phyloP scores from a whole-genome alignment of 2,888 invertebrate genomes.

The Caenorhabditis parvicauda region DNA sequence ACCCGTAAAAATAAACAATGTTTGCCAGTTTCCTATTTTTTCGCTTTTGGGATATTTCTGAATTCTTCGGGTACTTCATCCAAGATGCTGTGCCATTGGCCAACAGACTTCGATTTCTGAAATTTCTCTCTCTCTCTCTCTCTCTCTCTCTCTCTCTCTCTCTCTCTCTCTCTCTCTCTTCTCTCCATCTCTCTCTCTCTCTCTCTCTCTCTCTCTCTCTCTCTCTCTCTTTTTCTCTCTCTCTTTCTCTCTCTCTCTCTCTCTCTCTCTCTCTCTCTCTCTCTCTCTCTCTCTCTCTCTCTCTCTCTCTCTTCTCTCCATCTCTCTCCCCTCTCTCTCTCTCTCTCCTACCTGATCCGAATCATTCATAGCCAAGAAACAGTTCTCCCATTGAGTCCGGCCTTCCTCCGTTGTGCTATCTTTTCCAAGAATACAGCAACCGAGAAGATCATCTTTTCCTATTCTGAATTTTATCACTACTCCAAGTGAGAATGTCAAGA shows the following conservation, averaged over 20 bases:
- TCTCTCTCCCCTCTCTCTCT: no score
- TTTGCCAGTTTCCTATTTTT: no score
- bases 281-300: no score
- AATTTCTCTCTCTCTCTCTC: slow-evolving; percentile 5
- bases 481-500: not conserved
- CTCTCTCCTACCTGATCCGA: slow-evolving; percentile 14
- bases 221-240: no score
- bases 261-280: no score
- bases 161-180: no score
- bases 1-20: no score
- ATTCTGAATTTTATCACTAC: slow-evolving; percentile 70
- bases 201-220: no score
- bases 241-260: no score
- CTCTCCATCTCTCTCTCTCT: no score
- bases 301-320: no score
- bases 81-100: slow-evolving; percentile 59
- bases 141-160: no score
- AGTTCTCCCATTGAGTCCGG: slow-evolving; percentile 58
- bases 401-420: slow-evolving; percentile 57
- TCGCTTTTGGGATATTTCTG: slow-evolving; percentile 59
- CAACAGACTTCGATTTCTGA: slow-evolving; percentile 49
- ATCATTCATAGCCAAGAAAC: slow-evolving; percentile 34
- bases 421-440: slow-evolving; percentile 69
- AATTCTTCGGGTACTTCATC: slow-evolving; percentile 60
- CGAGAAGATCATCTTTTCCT: slow-evolving; percentile 82